These are phyloP conservation scores for Mastomys coucha DNA, from an alignment of 2,113 vertebrate genomes.

Conservation along the genomic window DNA sequence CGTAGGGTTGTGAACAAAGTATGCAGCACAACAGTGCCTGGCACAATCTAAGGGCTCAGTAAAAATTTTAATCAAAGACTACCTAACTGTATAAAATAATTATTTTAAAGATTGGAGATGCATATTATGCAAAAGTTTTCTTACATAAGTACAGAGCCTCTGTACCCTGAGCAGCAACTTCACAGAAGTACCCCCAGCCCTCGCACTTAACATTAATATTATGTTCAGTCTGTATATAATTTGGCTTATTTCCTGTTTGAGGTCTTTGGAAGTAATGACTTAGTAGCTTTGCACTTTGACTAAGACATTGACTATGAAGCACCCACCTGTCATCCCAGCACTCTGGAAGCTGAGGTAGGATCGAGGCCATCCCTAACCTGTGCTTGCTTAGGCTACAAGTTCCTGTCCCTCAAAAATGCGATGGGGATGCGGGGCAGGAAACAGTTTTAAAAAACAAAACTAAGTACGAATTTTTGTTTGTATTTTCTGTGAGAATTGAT, in stretches of 20 bases:
- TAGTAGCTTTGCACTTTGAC: neutral
- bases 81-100: neutral
- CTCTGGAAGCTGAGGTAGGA: neutral
- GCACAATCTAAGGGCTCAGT: neutral
- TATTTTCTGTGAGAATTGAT: neutral
- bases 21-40: neutral
- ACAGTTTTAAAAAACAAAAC: neutral
- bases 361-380: neutral
- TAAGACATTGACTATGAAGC: neutral
- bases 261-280: neutral
- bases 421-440: neutral
- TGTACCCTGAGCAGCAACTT: neutral
- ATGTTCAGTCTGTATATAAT: neutral
- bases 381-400: neutral
- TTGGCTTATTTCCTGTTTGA: constrained; percentile 5
- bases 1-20: neutral
- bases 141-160: neutral
- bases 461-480: neutral
- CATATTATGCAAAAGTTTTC: neutral
- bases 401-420: neutral
- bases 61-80: neutral
- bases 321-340: neutral
- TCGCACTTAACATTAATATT: neutral
- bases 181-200: neutral
- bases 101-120: constrained; percentile 18